These are phyloP conservation scores for Tuberolachnus salignus DNA, from an alignment of 2,888 invertebrate genomes.

Conservation along the genomic window DNA sequence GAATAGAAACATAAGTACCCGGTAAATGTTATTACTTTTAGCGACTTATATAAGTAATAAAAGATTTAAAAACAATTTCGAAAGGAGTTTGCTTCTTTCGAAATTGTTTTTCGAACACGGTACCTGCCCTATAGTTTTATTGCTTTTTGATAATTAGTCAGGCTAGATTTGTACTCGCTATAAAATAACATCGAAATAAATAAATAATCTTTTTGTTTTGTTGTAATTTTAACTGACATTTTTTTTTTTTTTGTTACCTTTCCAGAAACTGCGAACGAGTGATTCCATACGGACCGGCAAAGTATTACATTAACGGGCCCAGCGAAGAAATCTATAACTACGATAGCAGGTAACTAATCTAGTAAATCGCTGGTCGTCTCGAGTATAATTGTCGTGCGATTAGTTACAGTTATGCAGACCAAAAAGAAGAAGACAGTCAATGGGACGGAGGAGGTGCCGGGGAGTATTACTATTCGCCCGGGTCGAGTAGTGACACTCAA, in stretches of 20 bases:
- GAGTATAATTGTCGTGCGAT: not conserved
- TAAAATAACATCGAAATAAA: no score
- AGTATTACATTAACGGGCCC: conserved; percentile 35
- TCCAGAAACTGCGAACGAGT: conserved; percentile 41
- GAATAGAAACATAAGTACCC: no score
- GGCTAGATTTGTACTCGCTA: no score
- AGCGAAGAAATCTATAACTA: conserved; percentile 42
- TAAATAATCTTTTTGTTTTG: no score
- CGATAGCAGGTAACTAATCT: conserved; percentile 30
- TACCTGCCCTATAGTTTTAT: no score
- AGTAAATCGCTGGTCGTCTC: not conserved
- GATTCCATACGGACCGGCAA: conserved; percentile 35
- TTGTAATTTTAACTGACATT: no score
- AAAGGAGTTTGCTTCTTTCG: no score
- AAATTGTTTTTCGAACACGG: no score
- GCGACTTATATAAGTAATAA: no score
- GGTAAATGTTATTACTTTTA: no score
- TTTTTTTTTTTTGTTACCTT: not conserved
- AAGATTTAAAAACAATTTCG: no score
- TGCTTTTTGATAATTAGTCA: no score
- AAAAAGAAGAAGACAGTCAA: conserved; percentile 73
- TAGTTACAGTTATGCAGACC: conserved; percentile 64
- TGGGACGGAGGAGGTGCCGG: conserved; percentile 75
- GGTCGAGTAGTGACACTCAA: conserved; percentile 51
- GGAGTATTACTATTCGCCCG: conserved; percentile 62